These are phyloP conservation scores for Mus musculus DNA, from an alignment of 2,113 vertebrate species.

Conservation along the genomic window GRCm39 chr14:87813501-87814000, in stretches of 20 bases:
- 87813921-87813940: background rate
- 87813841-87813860: background rate
- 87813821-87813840: background rate
- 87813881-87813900: background rate
- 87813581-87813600: no score
- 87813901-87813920: background rate
- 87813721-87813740: background rate
- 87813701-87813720: background rate
- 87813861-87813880: background rate
- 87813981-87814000: background rate
- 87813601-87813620: no score
- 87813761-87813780: background rate
- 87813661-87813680: no score
- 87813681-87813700: no score
- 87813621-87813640: no score
- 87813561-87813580: no score
- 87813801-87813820: background rate
- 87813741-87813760: background rate
- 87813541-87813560: background rate
- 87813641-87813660: no score
- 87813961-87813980: background rate
- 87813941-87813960: background rate
- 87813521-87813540: background rate
- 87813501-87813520: background rate
- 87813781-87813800: background rate